A percentile compares a stretch with the other conserved stretches of the same genome.
Evolutionary conservation across 2,113 vertebrate genomes (phyloP).

Genomic region (Taxidea taxus): DNA sequence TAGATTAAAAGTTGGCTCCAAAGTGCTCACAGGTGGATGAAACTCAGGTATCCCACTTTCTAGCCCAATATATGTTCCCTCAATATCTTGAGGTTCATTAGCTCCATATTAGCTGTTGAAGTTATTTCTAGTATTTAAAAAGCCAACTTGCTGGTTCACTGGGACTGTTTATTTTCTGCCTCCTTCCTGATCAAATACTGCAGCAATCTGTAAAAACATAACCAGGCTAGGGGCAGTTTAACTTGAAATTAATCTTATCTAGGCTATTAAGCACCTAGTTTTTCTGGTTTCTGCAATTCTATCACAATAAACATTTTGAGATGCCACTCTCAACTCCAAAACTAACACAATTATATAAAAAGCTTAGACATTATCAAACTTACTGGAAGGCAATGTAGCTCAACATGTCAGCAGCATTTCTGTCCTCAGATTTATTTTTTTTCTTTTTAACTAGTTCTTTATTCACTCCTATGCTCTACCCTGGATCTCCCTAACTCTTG

Average conservation of each 20-base stretch:
- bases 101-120: slow-evolving; percentile 64
- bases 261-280: slow-evolving; percentile 74
- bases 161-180: slow-evolving; percentile 76
- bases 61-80: background rate
- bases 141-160: slow-evolving; percentile 76
- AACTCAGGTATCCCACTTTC: background rate
- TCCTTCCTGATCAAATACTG: slow-evolving; percentile 73
- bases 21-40: background rate
- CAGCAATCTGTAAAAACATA: slow-evolving; percentile 78
- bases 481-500: slow-evolving; percentile 75
- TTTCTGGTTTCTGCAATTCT: slow-evolving; percentile 48
- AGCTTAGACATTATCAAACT: slow-evolving; percentile 49
- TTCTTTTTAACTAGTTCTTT: slow-evolving; percentile 71
- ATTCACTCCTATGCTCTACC: slow-evolving; percentile 74
- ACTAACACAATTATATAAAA: slow-evolving; percentile 69
- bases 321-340: slow-evolving; percentile 51
- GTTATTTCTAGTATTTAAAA: slow-evolving; percentile 66
- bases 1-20: background rate
- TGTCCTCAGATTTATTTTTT: background rate
- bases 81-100: slow-evolving; percentile 63
- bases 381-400: slow-evolving; percentile 52
- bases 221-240: slow-evolving; percentile 71
- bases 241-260: slow-evolving; percentile 79
- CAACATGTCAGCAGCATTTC: slow-evolving; percentile 58
- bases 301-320: slow-evolving; percentile 76